These are phyloP conservation scores for Gallinago paraguaiae DNA, from an alignment of 2,113 vertebrate species.

Conservation along the genomic window DNA sequence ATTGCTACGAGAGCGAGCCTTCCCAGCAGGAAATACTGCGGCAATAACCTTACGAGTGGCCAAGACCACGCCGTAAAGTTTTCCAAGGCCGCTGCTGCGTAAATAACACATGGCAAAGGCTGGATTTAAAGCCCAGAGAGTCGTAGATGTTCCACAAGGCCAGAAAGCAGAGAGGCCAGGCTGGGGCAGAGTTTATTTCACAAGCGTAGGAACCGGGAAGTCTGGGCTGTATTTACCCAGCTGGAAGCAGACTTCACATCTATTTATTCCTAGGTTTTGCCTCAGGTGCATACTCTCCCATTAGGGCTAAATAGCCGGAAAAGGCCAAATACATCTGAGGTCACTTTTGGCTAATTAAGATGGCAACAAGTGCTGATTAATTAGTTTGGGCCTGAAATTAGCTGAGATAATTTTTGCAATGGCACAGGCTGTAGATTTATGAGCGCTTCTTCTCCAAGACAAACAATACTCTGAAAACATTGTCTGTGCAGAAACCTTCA, in stretches of 20 bases:
- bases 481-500: neutral
- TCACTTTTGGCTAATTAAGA: constrained; percentile 65
- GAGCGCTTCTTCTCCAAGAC: neutral
- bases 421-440: neutral
- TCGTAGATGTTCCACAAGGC: neutral
- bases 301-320: constrained; percentile 37
- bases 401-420: constrained; percentile 14
- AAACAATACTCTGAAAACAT: constrained; percentile 36
- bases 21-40: neutral
- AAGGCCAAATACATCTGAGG: constrained; percentile 33
- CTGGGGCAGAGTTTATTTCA: neutral
- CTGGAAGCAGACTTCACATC: constrained; percentile 26
- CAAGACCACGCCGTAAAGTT: neutral
- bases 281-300: constrained; percentile 51
- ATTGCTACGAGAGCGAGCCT: neutral
- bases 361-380: constrained; percentile 63
- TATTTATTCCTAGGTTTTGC: constrained; percentile 39
- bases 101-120: neutral
- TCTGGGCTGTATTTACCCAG: constrained; percentile 63
- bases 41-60: neutral
- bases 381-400: constrained; percentile 38
- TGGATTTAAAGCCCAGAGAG: rapidly evolving
- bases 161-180: neutral
- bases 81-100: neutral
- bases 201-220: neutral